Evolutionary conservation across 2,113 vertebrate genomes (phyloP), one percentile per base, ranked within the genome.

Genomic region (Lutjanus erythropterus): DNA sequence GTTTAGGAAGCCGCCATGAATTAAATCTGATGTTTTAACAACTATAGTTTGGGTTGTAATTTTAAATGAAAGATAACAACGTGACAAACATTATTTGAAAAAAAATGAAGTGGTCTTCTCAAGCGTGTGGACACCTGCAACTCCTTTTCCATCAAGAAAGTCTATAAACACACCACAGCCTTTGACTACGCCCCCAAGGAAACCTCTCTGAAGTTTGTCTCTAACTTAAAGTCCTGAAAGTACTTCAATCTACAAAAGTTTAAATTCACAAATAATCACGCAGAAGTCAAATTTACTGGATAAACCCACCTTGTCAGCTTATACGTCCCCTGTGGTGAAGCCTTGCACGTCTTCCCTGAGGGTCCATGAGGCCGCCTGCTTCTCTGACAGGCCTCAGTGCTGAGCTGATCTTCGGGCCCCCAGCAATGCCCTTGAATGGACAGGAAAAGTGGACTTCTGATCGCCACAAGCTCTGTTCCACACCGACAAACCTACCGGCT

Each of bases 401-500:
- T 16, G 27, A 53, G 39, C 81, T 75, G 86, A 62, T 76, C 75
- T 78, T 70, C 56, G 11, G 72, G 70, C 78, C 80, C 80, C 55
- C 42, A 66, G 78, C 65, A 67, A 86, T 92, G 92, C 79, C 93
- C 94, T 93, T 95, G 92, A 95, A 93, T 90, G 89, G 92, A 79
- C 44, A 88, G 84, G 86, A 90, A 93, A 92, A 88, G 76, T 50
- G 58, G 77, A 79, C 69, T 81, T 49, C 47, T 60, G 29, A 66
- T 35, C 19, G 33, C 25, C 67, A 44, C 71, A 68, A 53, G 41
- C 71, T 78, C 87, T 16, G 89, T 84, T 88, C 65, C 81, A 71
- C 82, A 12, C 72, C 9, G 9, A 65, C 33, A 64, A 61, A 80
- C 60, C 59, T 60, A 21, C 73, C 3, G 52, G 52, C 55, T 80